A percentile compares a stretch with the other conserved stretches of the same genome.
These are phyloP conservation scores for Indicator indicator DNA, from an alignment of 2,113 vertebrate species.

Conservation along the genomic window DNA sequence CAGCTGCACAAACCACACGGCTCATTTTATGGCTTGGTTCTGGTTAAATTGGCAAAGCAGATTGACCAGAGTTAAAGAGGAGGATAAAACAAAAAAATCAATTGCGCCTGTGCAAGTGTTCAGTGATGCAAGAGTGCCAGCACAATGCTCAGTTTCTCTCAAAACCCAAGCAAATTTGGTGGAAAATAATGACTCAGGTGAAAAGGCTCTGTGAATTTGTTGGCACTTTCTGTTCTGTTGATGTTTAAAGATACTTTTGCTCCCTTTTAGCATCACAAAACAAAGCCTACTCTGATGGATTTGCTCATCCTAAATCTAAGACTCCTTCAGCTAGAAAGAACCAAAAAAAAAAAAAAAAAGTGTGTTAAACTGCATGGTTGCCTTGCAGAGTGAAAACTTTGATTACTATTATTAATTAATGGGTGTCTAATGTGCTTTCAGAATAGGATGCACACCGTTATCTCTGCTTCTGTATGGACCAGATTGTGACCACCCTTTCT, in stretches of 20 bases:
- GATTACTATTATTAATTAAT: neutral
- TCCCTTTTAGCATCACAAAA: neutral
- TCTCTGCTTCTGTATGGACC: neutral
- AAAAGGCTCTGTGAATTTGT: neutral
- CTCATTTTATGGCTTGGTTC: neutral
- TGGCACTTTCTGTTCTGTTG: neutral
- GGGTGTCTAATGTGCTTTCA: neutral
- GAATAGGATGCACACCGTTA: neutral
- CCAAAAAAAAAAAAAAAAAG: neutral
- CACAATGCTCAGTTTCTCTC: neutral
- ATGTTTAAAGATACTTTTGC: neutral
- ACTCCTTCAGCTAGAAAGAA: neutral
- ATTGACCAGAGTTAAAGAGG: neutral
- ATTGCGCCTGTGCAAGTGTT: neutral
- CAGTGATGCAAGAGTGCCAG: neutral
- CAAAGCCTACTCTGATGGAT: neutral
- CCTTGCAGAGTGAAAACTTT: neutral
- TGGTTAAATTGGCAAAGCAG: conserved; percentile 17
- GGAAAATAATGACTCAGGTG: neutral
- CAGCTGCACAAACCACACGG: neutral
- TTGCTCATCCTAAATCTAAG: neutral
- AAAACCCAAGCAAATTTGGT: neutral
- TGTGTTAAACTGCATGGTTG: neutral
- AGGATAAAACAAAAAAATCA: no score
- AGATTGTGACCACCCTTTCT: neutral